phyloP scores from a whole-genome alignment of 2,888 invertebrate species.

The Morpho achilles region DNA sequence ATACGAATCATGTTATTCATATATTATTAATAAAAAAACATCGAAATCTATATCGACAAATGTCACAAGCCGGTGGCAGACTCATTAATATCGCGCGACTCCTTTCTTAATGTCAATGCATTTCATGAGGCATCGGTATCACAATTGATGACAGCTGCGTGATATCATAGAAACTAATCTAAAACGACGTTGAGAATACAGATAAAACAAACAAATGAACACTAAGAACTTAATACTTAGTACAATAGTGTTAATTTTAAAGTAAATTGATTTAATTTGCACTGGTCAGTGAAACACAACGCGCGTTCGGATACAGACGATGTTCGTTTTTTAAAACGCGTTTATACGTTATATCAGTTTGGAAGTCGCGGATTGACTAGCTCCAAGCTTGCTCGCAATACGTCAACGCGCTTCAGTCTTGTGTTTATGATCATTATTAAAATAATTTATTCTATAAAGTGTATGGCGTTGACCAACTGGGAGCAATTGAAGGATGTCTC shows the following conservation, averaged over 20 bases:
- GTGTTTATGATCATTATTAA: constrained; percentile 30
- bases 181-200: too few relatives aligned
- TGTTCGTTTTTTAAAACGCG: constrained; percentile 15
- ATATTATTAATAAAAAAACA: too few relatives aligned
- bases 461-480: constrained; percentile 25
- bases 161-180: constrained; percentile 1
- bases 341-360: constrained; percentile 33
- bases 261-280: background rate
- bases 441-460: constrained; percentile 32
- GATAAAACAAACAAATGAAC: too few relatives aligned
- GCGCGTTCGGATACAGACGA: constrained; percentile 19
- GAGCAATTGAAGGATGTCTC: constrained; percentile 16
- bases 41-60: too few relatives aligned
- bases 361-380: constrained; percentile 40
- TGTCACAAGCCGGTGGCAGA: too few relatives aligned
- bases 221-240: too few relatives aligned
- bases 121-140: background rate
- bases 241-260: too few relatives aligned
- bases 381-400: constrained; percentile 30
- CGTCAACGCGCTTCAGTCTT: constrained; percentile 25
- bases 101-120: too few relatives aligned
- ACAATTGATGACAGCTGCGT: constrained; percentile 8
- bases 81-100: too few relatives aligned
- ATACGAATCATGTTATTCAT: too few relatives aligned
- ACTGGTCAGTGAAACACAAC: constrained; percentile 14